Evolutionary conservation across 2,797 vertebrate species (phyloP).

Genomic region (Heterohyrax brucei): DNA sequence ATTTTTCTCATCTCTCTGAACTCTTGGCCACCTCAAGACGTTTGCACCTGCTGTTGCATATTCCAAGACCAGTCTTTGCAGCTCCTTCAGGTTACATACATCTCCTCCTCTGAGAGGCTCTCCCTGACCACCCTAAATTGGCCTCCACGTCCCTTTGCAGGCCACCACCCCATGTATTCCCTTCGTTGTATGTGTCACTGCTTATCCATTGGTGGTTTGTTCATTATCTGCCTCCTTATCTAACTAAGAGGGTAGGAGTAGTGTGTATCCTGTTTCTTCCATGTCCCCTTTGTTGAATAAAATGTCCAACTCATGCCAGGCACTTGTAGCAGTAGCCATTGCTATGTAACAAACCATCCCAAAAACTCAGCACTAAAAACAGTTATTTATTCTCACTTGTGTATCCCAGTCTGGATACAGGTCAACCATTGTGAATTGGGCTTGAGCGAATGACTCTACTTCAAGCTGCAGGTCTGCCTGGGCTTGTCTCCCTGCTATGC

Average conservation of each 20-base stretch:
- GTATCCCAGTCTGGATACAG: not conserved
- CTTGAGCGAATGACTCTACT: not conserved
- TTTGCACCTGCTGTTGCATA: not conserved
- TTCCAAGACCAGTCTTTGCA: not conserved
- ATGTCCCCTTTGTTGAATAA: not conserved
- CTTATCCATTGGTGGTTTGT: not conserved
- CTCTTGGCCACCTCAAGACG: not conserved
- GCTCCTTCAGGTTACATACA: not conserved
- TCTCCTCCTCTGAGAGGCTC: not conserved
- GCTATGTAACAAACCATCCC: conserved; percentile 2
- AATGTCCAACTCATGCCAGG: not conserved
- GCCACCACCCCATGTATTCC: too few relatives aligned
- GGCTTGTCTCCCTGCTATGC: not conserved
- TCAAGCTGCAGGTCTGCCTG: not conserved
- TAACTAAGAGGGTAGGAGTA: not conserved
- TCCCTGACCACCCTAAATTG: not conserved
- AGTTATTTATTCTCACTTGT: not conserved
- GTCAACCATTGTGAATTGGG: not conserved
- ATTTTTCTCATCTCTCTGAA: not conserved
- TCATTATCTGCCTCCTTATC: not conserved
- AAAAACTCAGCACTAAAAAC: not conserved
- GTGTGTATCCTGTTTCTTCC: not conserved
- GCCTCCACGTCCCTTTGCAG: not conserved
- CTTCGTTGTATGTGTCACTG: not conserved
- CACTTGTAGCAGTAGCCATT: not conserved